Base-by-base conservation (phyloP, 2,888 invertebrate genomes). In the Dryomyza anilis region DNA sequence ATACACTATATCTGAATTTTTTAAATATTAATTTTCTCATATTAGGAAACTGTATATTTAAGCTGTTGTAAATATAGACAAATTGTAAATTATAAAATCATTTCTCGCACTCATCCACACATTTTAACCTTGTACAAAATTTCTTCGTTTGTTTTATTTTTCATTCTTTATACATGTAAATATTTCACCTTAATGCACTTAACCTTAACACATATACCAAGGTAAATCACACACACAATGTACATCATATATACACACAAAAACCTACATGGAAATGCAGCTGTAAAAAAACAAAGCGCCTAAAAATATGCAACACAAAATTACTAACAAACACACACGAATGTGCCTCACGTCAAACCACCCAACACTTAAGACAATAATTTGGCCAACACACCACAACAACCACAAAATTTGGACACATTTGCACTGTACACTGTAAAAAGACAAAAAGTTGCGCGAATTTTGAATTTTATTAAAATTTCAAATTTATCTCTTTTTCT, bases 301-400 rank as follows among this genome's bases (percentile, higher is more conserved):
- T 36, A 30, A 33, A 33, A 33, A 12, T 55, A 55, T 55, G 55
- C 36, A 33, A 55, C 33, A 33, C n/a, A n/a, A n/a, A n/a, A n/a
- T n/a, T n/a, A n/a, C n/a, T n/a, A n/a, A n/a, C n/a, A n/a, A n/a
- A n/a, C n/a, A n/a, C n/a, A n/a, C n/a, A n/a, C n/a, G n/a, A n/a
- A n/a, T n/a, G n/a, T n/a, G n/a, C n/a, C n/a, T n/a, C 25, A 50
- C 50, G 10, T 25, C 29, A 36, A 19, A 52, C n/a, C 7, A 12
- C 5, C n/a, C 12, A 46, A 33, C 46, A 56, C 39, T 36, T 27
- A 53, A 19, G n/a, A 29, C 19, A 45, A 27, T 21, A 10, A n/a
- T 46, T 46, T 43, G 59, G 45, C 46, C 55, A 60, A 59, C 25
- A 50, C 10, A 43, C 2, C n/a, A 45, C 45, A 33, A 45, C 2